Base-by-base conservation (phyloP, 1,140 invertebrate genomes). In the Musca domestica region DNA sequence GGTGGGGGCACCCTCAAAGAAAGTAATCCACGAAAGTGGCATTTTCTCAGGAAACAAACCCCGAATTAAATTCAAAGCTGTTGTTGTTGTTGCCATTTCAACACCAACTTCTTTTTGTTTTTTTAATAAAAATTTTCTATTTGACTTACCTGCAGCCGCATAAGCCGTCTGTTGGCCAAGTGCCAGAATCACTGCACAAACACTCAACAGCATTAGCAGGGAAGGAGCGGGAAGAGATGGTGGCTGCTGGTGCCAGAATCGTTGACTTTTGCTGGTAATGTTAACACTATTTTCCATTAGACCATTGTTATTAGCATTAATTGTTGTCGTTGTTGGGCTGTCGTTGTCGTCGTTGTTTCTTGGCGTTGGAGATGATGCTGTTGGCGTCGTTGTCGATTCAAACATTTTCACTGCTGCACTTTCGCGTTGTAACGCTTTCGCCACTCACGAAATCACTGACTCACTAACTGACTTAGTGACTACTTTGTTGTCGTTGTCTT, bases 381-480 rank as follows among this genome's bases (percentile, higher is more conserved):
- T 19, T 3, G 56, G 10, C 12, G 56, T 15, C 20, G 56, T n/a
- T 34, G 34, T 20, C 20, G 34, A 17, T 74, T 19, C 69, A 71
- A 73, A 67, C 74, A 75, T 75, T 75, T 75, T 75, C 74, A 74
- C 74, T 74, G 71, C 73, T 74, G 71, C 73, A 75, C 74, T 74
- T 74, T 74, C 71, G n/a, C n/a, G 71, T 61, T 63, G 47, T 76
- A 74, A 72, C 77, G 77, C 77, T 80, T 80, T 80, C 77, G 77
- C 77, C 76, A 75, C 75, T 78, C 77, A 78, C n/a, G n/a, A n/a
- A n/a, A n/a, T n/a, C n/a, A n/a, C n/a, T n/a, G n/a, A n/a, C n/a
- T n/a, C n/a, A n/a, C n/a, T n/a, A n/a, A n/a, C n/a, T n/a, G n/a
- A n/a, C n/a, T n/a, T n/a, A n/a, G 76, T 74, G 78, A 78, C 77